Evolutionary conservation across 2,888 invertebrate species (phyloP), one percentile per base, ranked within the genome.

Genomic region (Tetheella fluctuosa): DNA sequence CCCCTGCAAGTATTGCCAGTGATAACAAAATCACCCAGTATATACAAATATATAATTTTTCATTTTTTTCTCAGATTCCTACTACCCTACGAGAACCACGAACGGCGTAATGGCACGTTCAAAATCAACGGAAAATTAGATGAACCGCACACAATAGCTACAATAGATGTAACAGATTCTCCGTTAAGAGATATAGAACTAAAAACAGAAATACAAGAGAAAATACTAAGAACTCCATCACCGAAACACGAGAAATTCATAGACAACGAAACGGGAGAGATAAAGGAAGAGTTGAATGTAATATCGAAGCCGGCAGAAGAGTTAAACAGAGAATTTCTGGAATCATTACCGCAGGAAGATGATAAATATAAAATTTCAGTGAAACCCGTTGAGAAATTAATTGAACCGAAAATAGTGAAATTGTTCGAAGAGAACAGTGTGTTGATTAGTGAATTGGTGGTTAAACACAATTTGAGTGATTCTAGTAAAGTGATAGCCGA

Each of bases 51-150:
- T n/a, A n/a, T n/a, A n/a, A n/a, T n/a, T n/a, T n/a, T n/a, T n/a
- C n/a, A n/a, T n/a, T n/a, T n/a, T 8, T 42, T 0, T 83, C 83
- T 0, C 84, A 96, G 96, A 76, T 94, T 95, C 77, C 89, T 96
- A 17, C 85, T 96, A n/a, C 94, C 95, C 0, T 96, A 94, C 76
- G 96, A 96, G 88, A 85, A 94, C 88, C 85, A 93, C 93, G 83
- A 94, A 85, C 81, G 94, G 81, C 65, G 94, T 84, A 84, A 81
- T 62, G 83, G 85, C 2, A 58, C 67, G 0, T 63, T 64, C 5
- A 85, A 79, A n/a, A 48, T 68, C 79, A 93, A 84, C 84, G 93
- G 89, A 0, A 77, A 77, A 17, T 6, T 80, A 0, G 78, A 73
- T 20, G 73, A 74, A 17, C 82, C 83, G 0, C 77, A 71, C 13